phyloP scores from a whole-genome alignment of 1,140 invertebrate genomes.

The Melanaphis sacchari region DNA sequence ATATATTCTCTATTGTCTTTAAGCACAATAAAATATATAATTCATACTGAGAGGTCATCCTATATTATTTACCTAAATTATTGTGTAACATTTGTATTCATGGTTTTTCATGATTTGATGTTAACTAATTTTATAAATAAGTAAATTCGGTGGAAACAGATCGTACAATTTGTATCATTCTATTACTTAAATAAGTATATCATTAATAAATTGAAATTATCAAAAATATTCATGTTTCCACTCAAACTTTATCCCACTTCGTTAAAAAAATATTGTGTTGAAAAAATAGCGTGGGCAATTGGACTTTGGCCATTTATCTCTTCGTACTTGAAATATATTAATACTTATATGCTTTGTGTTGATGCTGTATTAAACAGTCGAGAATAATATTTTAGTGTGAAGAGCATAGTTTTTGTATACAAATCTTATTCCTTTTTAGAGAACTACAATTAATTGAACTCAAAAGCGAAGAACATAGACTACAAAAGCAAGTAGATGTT shows the following conservation, averaged over 20 bases:
- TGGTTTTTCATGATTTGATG: too few relatives aligned
- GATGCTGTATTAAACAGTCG: slow-evolving; percentile 24
- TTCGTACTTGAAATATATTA: slow-evolving; percentile 53
- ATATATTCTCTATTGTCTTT: neutral
- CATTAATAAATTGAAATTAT: neutral
- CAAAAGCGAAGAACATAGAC: slow-evolving; percentile 80
- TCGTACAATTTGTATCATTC: neutral
- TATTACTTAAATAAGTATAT: neutral
- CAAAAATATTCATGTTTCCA: neutral
- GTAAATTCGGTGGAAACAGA: neutral
- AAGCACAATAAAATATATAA: neutral
- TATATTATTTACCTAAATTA: neutral
- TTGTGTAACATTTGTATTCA: neutral
- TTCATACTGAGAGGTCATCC: neutral
- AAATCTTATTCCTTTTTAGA: slow-evolving; percentile 58
- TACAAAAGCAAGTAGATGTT: slow-evolving; percentile 79
- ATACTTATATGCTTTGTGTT: slow-evolving; percentile 13
- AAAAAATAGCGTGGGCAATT: slow-evolving; percentile 12
- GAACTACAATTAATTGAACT: slow-evolving; percentile 69
- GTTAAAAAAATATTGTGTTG: neutral
- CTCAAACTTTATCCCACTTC: neutral
- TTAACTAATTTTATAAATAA: too few relatives aligned
- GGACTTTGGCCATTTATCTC: slow-evolving; percentile 19
- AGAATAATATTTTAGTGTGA: neutral
- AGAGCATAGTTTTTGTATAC: neutral